phyloP scores from a whole-genome alignment of 2,888 invertebrate genomes.

The Temnothorax ravouxi region DNA sequence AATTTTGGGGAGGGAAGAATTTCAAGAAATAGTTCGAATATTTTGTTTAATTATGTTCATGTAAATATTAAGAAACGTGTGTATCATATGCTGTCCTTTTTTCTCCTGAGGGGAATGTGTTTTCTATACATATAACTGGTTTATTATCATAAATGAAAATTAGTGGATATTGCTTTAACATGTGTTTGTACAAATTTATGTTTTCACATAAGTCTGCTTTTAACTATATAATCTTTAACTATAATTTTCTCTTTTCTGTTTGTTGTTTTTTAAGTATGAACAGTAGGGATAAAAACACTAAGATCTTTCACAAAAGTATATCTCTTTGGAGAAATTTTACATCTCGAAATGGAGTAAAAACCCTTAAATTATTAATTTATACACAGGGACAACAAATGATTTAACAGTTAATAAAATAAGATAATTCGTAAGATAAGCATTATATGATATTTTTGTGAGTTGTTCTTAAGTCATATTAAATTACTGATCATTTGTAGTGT shows the following conservation, averaged over 20 bases:
- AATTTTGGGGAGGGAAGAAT: not conserved
- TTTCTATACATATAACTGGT: not conserved
- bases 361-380: not conserved
- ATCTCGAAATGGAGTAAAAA: not conserved
- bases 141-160: not conserved
- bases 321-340: not conserved
- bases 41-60: not conserved
- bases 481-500: not conserved
- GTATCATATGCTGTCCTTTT: conserved; percentile 17
- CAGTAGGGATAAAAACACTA: not conserved
- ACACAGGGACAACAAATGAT: conserved; percentile 4
- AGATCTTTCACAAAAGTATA: not conserved
- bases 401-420: conserved; percentile 14
- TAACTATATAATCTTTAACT: not conserved
- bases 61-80: conserved; percentile 5
- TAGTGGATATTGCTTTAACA: not conserved
- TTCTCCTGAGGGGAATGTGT: not conserved
- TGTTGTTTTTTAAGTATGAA: not conserved
- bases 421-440: not conserved
- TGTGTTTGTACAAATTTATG: not conserved
- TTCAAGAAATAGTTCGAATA: not conserved
- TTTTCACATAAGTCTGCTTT: not conserved
- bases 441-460: not conserved
- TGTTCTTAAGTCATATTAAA: not conserved
- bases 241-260: not conserved